Evolutionary conservation across 2,888 invertebrate genomes (phyloP), one percentile per base, ranked within the genome.

Genomic region (Diogma glabrata): DNA sequence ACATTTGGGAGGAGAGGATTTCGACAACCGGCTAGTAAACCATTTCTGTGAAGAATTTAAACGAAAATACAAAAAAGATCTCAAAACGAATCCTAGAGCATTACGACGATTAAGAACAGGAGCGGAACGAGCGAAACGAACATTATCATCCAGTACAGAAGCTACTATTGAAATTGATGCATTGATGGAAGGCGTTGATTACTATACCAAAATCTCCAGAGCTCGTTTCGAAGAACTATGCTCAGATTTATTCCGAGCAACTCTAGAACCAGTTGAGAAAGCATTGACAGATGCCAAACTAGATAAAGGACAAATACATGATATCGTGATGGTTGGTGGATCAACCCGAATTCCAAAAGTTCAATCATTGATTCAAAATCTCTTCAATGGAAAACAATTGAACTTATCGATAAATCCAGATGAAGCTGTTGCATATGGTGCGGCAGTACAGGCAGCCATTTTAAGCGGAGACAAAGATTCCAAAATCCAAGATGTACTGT

Each of bases 1-100:
- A 59, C 94, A 93, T 67, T 80, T 93, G 74, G 92, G 92, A 62
- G 92, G 92, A 60, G 92, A 93, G 74, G 93, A 93, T 74, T 90
- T 89, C 61, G 93, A 94, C 57, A 90, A 89, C 71, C 78, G 90
- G 50, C 83, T 93, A 78, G 89, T 92, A 40, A 86, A 84, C 63
- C 88, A 91, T 72, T 90, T 92, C 61, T 84, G 86, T 9, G 82
- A 87, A 64, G 91, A 91, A 68, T 87, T 95, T 80, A 83, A 93
- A 78, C 78, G 83, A 17, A 84, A 84, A 61, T 81, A 73, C 70
- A 79, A 76, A 59, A 84, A 84, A 64, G 85, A 88, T 63, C 57
- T 88, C 53, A 66, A 72, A 16, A 64, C 66, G 17, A 84, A 84
- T 66, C 74, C 81, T 4, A 73, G 84, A 54, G 81, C 84, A 1